These are phyloP conservation scores for Cryptophagus acutangulus DNA, from an alignment of 2,888 invertebrate genomes.

Conservation along the genomic window DNA sequence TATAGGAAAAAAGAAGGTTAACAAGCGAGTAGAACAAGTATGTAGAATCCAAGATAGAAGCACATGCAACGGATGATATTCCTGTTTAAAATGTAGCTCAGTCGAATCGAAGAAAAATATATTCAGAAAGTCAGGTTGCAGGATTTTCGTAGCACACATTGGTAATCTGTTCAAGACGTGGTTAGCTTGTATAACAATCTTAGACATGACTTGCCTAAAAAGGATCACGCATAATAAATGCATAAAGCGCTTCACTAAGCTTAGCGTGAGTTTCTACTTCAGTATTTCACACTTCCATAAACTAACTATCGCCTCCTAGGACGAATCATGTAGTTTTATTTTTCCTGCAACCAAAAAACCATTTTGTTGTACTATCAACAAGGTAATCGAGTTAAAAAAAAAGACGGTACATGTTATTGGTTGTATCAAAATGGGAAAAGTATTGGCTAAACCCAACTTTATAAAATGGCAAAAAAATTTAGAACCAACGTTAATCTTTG, in stretches of 20 bases:
- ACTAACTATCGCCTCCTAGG: too few species aligned
- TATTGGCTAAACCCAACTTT: too few species aligned
- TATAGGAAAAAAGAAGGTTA: too few species aligned
- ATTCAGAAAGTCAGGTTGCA: conserved; percentile 19
- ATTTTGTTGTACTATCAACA: background rate
- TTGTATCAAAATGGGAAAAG: too few species aligned
- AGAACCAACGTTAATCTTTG: too few species aligned
- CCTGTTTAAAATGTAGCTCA: conserved; percentile 13
- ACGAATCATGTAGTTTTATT: too few species aligned
- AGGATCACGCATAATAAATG: conserved; percentile 25
- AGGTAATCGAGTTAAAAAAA: background rate
- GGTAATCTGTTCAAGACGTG: conserved; percentile 27
- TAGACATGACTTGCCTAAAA: conserved; percentile 27
- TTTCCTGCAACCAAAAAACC: background rate
- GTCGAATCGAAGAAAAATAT: conserved; percentile 18
- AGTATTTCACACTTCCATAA: background rate
- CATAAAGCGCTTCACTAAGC: conserved; percentile 22
- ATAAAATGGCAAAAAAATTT: too few species aligned
- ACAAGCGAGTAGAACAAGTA: too few species aligned
- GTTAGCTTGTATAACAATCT: conserved; percentile 24
- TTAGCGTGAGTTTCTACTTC: conserved; percentile 12
- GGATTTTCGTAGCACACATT: conserved; percentile 25
- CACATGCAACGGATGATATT: too few species aligned
- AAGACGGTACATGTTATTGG: too few species aligned
- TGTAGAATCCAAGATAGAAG: too few species aligned